Evolutionary conservation across 1,140 invertebrate species (phyloP).

Genomic region (Drosophila baimaii): DNA sequence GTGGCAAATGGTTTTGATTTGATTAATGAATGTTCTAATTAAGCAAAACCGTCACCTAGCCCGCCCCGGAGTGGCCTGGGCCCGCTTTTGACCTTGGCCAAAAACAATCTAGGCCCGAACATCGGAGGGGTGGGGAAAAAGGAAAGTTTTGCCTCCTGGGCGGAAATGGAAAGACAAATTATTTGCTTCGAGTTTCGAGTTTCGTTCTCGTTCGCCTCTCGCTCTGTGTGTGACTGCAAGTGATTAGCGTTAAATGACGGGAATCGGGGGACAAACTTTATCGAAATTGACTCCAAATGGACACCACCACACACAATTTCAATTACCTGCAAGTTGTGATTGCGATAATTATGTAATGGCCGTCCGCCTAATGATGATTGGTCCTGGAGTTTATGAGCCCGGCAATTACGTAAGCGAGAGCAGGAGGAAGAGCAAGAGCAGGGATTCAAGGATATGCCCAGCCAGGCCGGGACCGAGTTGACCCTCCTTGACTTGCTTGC

Average conservation of each 20-base stretch:
- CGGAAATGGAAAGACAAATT: constrained; percentile 79
- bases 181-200: constrained; percentile 65
- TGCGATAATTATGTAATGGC: constrained; percentile 82
- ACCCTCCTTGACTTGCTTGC: constrained; percentile 40
- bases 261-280: constrained; percentile 67
- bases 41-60: constrained; percentile 83
- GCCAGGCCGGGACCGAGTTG: constrained; percentile 1
- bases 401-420: constrained; percentile 61
- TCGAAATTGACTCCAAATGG: constrained; percentile 81
- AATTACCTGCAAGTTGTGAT: constrained; percentile 73
- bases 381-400: constrained; percentile 65
- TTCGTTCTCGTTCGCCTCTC: constrained; percentile 1
- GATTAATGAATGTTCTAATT: constrained; percentile 84
- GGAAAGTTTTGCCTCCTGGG: constrained; percentile 31
- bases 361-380: constrained; percentile 76
- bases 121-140: background rate
- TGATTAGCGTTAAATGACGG: constrained; percentile 79
- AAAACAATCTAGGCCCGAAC: constrained; percentile 56
- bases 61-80: constrained; percentile 54
- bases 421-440: background rate
- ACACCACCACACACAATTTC: constrained; percentile 68
- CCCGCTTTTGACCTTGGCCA: constrained; percentile 74
- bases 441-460: constrained; percentile 3
- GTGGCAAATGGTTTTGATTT: constrained; percentile 84
- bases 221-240: constrained; percentile 73